Percentiles rank a stretch among this genome's conserved stretches.
phyloP scores from a whole-genome alignment of 2,888 invertebrate genomes.

The Sesamia inferens region DNA sequence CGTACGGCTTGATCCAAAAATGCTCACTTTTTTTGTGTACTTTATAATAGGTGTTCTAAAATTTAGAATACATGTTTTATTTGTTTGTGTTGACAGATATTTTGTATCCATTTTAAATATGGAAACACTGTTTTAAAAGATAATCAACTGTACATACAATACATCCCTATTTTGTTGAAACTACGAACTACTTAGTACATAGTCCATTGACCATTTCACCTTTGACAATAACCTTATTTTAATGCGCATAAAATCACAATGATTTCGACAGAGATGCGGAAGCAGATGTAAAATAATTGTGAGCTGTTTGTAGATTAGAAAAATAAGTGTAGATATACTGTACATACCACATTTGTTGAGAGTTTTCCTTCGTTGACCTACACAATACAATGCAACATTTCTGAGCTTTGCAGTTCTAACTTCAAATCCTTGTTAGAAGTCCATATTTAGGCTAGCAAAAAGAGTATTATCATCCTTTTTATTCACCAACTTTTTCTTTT shows the following conservation, averaged over 20 bases:
- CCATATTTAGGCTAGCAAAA: background rate
- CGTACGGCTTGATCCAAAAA: constrained; percentile 52
- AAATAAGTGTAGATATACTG: background rate
- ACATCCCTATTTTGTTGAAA: background rate
- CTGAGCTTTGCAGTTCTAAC: background rate
- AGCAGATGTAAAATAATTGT: background rate
- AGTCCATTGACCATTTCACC: background rate
- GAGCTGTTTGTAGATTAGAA: background rate
- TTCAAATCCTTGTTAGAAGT: background rate
- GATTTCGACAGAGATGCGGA: background rate
- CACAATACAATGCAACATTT: too few species aligned
- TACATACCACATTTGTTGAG: background rate
- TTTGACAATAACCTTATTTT: background rate
- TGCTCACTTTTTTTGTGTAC: background rate
- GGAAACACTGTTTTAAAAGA: background rate
- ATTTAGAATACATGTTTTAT: constrained; percentile 26
- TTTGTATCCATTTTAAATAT: background rate
- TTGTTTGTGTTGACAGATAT: background rate
- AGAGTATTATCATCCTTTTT: too few species aligned
- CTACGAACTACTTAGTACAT: background rate
- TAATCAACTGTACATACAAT: background rate
- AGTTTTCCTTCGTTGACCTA: background rate
- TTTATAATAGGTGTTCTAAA: constrained; percentile 42
- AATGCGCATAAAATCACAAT: background rate
- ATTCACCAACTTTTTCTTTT: background rate